A percentile compares a stretch with the other conserved stretches of the same genome.
phyloP scores from a whole-genome alignment of 2,113 vertebrate genomes.

The Pogona vitticeps region DNA sequence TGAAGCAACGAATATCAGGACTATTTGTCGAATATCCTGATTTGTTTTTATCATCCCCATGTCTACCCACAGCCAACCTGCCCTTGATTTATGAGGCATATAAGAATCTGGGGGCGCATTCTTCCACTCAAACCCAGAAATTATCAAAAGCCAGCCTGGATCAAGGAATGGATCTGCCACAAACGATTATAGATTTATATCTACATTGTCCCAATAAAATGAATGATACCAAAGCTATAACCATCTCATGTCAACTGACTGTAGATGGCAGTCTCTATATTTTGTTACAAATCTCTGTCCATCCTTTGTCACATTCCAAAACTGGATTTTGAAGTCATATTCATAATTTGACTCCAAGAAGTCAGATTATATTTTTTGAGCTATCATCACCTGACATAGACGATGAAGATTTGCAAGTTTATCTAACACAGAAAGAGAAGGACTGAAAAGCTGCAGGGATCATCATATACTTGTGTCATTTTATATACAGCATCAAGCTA shows the following conservation, averaged over 20 bases:
- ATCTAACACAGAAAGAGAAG: slow-evolving; percentile 13
- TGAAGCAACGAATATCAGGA: no score
- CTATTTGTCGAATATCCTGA: no score
- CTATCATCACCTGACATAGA: background rate
- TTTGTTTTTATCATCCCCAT: no score
- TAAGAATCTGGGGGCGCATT: no score
- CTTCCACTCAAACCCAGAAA: no score
- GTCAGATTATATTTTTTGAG: slow-evolving; percentile 51
- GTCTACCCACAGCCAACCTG: no score
- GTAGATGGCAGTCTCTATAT: background rate
- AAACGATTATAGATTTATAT: no score
- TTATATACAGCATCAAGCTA: slow-evolving; percentile 33
- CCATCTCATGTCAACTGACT: background rate
- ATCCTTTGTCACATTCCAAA: slow-evolving; percentile 54
- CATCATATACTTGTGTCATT: background rate
- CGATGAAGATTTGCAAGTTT: background rate
- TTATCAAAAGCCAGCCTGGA: no score
- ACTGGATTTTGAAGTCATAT: slow-evolving; percentile 65
- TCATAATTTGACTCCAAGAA: slow-evolving; percentile 62
- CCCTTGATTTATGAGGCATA: no score
- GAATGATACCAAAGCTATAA: background rate
- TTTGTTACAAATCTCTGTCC: slow-evolving; percentile 46
- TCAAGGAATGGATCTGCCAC: background rate
- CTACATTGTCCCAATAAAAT: no score
- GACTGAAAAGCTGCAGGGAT: background rate